Conservation (phyloP, 2,888 invertebrate genomes). For the Leptinotarsa peninsularis region DNA sequence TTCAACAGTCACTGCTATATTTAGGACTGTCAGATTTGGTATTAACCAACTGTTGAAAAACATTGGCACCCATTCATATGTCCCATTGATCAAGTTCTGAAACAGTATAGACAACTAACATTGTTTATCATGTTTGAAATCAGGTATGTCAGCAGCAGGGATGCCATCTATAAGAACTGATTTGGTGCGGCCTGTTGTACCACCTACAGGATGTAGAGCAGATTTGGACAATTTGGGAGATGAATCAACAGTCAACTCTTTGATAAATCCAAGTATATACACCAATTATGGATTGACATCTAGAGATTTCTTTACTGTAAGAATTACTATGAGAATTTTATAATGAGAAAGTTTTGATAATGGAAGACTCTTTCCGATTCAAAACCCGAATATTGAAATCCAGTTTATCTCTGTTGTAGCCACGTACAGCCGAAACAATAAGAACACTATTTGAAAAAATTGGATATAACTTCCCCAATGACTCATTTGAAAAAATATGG, state of each 20-base stretch:
- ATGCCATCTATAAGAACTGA: slow-evolving; percentile 57
- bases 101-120: too few relatives aligned
- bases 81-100: too few relatives aligned
- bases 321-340: slow-evolving; percentile 15
- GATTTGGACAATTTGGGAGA: slow-evolving; percentile 59
- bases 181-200: slow-evolving; percentile 51
- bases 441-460: slow-evolving; percentile 69
- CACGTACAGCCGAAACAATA: slow-evolving; percentile 59
- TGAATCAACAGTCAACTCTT: slow-evolving; percentile 59
- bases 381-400: background rate
- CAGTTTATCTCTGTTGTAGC: slow-evolving; percentile 51
- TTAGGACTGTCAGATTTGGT: too few relatives aligned
- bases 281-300: slow-evolving; percentile 64
- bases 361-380: background rate
- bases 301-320: slow-evolving; percentile 64
- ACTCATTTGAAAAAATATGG: slow-evolving; percentile 69
- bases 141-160: slow-evolving; percentile 57
- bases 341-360: background rate
- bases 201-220: slow-evolving; percentile 54
- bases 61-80: too few relatives aligned
- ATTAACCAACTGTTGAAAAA: too few relatives aligned
- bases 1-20: too few relatives aligned
- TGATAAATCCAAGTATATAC: slow-evolving; percentile 66
- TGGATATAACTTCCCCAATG: slow-evolving; percentile 68
- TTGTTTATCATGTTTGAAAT: background rate